phyloP scores from a whole-genome alignment of 37 sponge, comb jelly and placozoan species.

The Ianthella basta region DNA sequence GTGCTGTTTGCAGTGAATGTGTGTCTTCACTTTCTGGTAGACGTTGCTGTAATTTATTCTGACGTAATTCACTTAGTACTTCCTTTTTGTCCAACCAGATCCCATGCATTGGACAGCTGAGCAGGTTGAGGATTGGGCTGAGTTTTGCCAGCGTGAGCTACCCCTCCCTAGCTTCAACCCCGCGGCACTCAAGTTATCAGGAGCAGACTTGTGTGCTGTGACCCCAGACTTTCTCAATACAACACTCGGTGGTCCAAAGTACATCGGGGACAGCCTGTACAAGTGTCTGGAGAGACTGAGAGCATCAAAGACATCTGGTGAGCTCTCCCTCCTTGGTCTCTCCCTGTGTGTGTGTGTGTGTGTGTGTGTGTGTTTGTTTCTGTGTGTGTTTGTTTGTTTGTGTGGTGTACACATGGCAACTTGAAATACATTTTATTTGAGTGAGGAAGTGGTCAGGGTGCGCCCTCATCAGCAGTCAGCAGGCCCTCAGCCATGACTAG shows the following conservation, averaged over 20 bases:
- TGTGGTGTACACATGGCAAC: not conserved
- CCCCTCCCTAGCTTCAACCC: not conserved
- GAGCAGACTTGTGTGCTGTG: not conserved
- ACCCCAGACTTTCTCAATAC: not conserved
- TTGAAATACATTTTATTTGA: no score
- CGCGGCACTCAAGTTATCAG: not conserved
- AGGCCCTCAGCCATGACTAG: no score
- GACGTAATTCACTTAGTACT: not conserved
- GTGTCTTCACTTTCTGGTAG: no score
- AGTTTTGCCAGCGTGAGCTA: constrained; percentile 5
- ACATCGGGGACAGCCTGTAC: constrained; percentile 2
- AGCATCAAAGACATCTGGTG: not conserved
- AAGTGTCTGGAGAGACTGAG: constrained; percentile 4
- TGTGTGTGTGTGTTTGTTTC: constrained; percentile 19
- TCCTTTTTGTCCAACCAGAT: not conserved
- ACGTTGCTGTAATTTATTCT: no score
- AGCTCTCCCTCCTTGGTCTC: not conserved
- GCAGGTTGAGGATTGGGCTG: constrained; percentile 13
- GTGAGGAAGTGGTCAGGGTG: no score
- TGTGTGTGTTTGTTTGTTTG: constrained; percentile 6
- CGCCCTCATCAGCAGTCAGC: no score
- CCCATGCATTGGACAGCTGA: not conserved
- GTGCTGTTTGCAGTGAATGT: no score
- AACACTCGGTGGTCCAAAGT: constrained; percentile 18
- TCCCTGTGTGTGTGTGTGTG: constrained; percentile 30